Conservation (phyloP, 35 echinoderm and acorn worm genomes). For the Heliocidaris tuberculata region DNA sequence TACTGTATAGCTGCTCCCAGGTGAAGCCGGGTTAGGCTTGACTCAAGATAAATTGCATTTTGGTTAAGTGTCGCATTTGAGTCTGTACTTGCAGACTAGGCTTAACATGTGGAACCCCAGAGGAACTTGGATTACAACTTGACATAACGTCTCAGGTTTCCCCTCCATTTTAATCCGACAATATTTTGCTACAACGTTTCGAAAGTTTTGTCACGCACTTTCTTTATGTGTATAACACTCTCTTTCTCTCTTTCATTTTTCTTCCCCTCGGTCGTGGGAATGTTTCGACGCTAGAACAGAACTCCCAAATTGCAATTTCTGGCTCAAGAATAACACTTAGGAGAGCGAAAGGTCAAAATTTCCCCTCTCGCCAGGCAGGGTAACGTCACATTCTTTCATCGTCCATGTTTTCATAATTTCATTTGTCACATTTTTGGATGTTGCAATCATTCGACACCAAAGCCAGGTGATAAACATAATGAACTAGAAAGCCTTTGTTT, state of each 20-base stretch:
- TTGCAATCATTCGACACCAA: background rate
- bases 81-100: background rate
- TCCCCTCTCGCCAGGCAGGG: background rate
- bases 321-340: background rate
- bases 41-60: too few relatives aligned
- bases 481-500: too few relatives aligned
- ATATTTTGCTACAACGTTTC: slow-evolving; percentile 43
- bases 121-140: slow-evolving; percentile 30
- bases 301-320: slow-evolving; percentile 19
- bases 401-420: background rate
- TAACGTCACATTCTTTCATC: background rate
- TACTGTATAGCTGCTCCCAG: too few relatives aligned
- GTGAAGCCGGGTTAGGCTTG: too few relatives aligned
- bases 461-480: background rate
- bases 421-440: background rate
- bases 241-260: background rate
- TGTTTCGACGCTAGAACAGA: slow-evolving; percentile 9
- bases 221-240: background rate
- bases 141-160: slow-evolving; percentile 17
- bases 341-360: slow-evolving; percentile 7
- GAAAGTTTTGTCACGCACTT: slow-evolving; percentile 26
- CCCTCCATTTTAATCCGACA: slow-evolving; percentile 24
- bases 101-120: background rate
- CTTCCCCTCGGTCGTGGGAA: background rate
- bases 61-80: background rate